Evolutionary conservation across 2,113 vertebrate genomes (phyloP), one percentile per base, ranked within the genome.

Genomic region (Tragelaphus strepsiceros): DNA sequence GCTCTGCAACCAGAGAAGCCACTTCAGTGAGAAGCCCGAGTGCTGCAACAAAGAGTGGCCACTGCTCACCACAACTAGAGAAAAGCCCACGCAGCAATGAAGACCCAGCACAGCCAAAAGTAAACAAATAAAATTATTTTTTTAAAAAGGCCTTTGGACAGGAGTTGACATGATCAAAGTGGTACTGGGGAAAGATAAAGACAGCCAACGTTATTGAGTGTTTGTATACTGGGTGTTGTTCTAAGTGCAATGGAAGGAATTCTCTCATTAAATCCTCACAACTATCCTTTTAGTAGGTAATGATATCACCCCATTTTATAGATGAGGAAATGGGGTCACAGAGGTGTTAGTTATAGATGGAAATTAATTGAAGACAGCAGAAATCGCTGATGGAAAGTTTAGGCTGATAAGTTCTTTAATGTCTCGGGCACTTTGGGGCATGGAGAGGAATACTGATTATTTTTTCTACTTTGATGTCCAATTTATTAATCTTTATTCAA

Each of bases 401-500:
- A 94, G 14, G 56, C 71, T 97, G 67, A 96, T 88, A 96, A 95
- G 90, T 96, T 96, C 84, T 96, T 96, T 95, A 95, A 64, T 35
- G 17, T 94, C 54, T 92, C 62, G 24, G 28, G 82, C 19, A 88
- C 94, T 95, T 96, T 61, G 0, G 30, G 43, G 43, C 30, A n/a
- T 58, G 51, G 43, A 85, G 74, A 96, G 46, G 61, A 81, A 88
- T 93, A 51, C 11, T 91, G 32, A 35, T 85, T 59, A 77, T 86
- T 95, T 96, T 93, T 95, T 58, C 19, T 90, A 86, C 56, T 96
- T 96, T 95, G 81, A 94, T 94, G 59, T 96, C 62, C 51, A 95
- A 53, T 94, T 92, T 96, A 85, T 94, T 91, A 81, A 92, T 95
- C 91, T 97, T 86, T 96, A 95, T 90, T 96, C 89, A 97, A 78